phyloP scores from a whole-genome alignment of 1,140 invertebrate species.

The Neodiprion virginianus region DNA sequence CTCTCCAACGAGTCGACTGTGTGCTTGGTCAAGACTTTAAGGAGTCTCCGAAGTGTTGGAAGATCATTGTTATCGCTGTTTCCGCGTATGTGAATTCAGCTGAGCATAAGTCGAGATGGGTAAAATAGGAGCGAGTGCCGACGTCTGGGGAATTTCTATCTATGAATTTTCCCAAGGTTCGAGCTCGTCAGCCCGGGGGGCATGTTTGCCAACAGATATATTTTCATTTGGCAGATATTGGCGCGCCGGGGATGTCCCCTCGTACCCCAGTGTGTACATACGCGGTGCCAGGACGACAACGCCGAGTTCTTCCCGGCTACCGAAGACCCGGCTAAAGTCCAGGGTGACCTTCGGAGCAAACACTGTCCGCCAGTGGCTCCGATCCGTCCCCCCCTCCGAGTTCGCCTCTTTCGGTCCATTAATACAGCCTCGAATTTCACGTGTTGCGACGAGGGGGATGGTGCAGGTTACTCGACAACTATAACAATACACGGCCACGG shows the following conservation, averaged over 20 bases:
- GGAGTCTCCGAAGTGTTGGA: no score
- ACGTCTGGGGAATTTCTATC: neutral
- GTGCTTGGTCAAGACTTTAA: no score
- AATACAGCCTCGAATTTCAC: constrained; percentile 58
- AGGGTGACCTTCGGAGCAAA: constrained; percentile 41
- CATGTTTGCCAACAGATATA: constrained; percentile 60
- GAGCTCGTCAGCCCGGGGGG: constrained; percentile 28
- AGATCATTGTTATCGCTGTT: no score
- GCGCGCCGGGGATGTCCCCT: constrained; percentile 31
- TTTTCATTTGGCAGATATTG: constrained; percentile 64
- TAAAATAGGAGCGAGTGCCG: no score
- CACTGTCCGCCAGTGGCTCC: constrained; percentile 33
- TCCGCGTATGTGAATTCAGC: no score
- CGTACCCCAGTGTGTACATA: constrained; percentile 41
- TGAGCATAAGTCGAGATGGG: no score
- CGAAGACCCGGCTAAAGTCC: neutral
- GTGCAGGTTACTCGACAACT: no score
- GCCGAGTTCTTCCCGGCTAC: constrained; percentile 34
- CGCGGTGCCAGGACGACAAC: constrained; percentile 27
- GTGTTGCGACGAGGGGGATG: constrained; percentile 24
- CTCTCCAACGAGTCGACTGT: no score
- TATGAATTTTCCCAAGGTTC: constrained; percentile 23
- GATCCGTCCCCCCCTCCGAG: constrained; percentile 21
- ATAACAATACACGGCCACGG: no score
- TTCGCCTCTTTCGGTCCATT: constrained; percentile 46